Conservation (phyloP, 2,113 vertebrate species). For the Bungarus multicinctus region DNA sequence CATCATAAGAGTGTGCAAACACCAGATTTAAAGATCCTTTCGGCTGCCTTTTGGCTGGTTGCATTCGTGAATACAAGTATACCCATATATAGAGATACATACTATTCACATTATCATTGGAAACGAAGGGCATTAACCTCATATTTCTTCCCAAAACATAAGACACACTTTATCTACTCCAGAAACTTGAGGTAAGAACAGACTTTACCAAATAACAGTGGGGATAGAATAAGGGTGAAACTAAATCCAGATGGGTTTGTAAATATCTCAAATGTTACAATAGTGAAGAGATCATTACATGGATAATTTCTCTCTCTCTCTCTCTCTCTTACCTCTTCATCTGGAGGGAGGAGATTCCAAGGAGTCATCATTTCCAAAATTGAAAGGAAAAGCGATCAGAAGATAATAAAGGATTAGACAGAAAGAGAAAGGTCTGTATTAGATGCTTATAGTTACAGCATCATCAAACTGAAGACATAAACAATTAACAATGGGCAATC, state of each 20-base stretch:
- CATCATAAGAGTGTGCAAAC: background rate
- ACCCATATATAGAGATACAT: too few species aligned
- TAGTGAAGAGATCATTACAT: background rate
- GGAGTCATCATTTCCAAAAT: background rate
- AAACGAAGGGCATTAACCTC: background rate
- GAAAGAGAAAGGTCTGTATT: background rate
- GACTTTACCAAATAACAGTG: background rate
- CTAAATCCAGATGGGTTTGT: background rate
- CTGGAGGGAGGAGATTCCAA: background rate
- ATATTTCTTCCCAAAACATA: background rate
- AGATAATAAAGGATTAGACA: background rate
- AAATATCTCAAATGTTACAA: background rate
- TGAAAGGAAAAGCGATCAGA: background rate
- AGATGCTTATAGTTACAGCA: background rate
- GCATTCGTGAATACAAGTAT: too few species aligned
- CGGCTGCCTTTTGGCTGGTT: background rate
- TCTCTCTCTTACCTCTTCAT: slow-evolving; percentile 15
- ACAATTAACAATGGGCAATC: background rate
- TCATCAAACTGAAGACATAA: background rate
- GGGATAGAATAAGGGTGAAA: background rate
- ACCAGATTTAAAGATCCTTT: background rate
- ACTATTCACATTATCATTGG: background rate
- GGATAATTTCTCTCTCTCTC: background rate
- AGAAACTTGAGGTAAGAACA: background rate
- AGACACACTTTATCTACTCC: background rate